These are phyloP conservation scores for Drosophila santomea DNA, from an alignment of 1,140 invertebrate genomes.

Conservation along the genomic window DNA sequence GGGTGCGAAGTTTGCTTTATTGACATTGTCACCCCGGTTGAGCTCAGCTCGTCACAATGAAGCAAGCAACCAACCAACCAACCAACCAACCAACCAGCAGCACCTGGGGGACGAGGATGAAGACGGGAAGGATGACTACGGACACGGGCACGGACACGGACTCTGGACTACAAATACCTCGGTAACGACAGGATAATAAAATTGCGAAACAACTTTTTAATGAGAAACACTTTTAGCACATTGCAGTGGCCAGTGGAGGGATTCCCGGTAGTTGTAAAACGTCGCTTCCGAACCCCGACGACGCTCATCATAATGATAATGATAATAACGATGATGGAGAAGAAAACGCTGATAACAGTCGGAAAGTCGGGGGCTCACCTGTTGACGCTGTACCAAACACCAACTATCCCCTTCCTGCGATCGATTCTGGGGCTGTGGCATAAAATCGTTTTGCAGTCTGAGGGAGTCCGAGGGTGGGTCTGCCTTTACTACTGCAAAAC, in stretches of 20 bases:
- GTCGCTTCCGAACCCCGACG: constrained; percentile 13
- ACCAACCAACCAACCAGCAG: neutral
- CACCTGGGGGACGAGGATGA: constrained; percentile 50
- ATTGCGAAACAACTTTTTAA: constrained; percentile 81
- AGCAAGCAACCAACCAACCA: constrained; percentile 11
- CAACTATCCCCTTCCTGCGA: neutral
- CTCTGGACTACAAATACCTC: constrained; percentile 6
- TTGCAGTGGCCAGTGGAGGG: constrained; percentile 43
- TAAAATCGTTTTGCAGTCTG: neutral
- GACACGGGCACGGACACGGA: neutral
- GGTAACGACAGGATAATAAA: constrained; percentile 69
- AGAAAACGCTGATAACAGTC: neutral
- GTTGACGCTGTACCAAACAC: constrained; percentile 4
- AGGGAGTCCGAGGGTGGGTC: neutral
- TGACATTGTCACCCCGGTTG: constrained; percentile 72
- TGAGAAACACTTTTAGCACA: constrained; percentile 80
- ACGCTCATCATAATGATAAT: constrained; percentile 19
- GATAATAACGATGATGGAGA: constrained; percentile 14
- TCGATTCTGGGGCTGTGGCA: neutral
- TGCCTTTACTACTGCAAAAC: constrained; percentile 54
- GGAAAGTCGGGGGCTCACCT: constrained; percentile 6
- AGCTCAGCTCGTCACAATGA: constrained; percentile 59
- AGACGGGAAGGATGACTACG: constrained; percentile 1
- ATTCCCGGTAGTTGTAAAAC: constrained; percentile 31
- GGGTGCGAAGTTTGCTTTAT: constrained; percentile 71